These are phyloP conservation scores for Lates calcarifer DNA, from an alignment of 2,113 vertebrate genomes.

Conservation along the genomic window DNA sequence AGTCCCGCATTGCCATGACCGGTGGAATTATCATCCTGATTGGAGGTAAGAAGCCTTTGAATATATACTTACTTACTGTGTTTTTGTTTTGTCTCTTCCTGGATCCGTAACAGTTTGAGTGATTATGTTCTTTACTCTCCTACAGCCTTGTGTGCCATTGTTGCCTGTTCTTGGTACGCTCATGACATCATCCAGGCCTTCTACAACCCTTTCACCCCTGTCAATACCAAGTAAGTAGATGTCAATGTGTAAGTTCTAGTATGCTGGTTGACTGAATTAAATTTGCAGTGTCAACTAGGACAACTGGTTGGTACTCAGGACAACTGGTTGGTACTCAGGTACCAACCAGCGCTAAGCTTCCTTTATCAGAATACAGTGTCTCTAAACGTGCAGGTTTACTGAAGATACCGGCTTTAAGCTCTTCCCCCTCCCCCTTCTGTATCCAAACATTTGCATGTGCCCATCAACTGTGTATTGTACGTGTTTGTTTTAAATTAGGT, in stretches of 20 bases:
- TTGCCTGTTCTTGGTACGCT: conserved; percentile 90
- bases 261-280: not conserved
- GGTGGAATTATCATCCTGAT: conserved; percentile 88
- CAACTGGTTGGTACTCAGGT: no score
- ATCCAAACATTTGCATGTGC: conserved; percentile 15
- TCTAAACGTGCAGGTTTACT: not conserved
- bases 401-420: not conserved
- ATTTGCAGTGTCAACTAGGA: not conserved
- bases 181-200: conserved; percentile 89
- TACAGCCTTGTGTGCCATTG: conserved; percentile 85
- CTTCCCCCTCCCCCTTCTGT: not conserved
- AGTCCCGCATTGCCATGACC: conserved; percentile 88
- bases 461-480: not conserved
- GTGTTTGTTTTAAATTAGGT: not conserved
- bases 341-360: not conserved
- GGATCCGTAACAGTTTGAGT: not conserved
- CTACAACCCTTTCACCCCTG: conserved; percentile 85
- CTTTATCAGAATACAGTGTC: not conserved
- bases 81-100: not conserved
- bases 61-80: not conserved
- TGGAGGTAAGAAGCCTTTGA: conserved; percentile 79
- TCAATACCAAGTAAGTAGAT: conserved; percentile 89
- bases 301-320: no score
- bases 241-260: not conserved
- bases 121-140: not conserved